A percentile compares a stretch with the other conserved stretches of the same genome.
Evolutionary conservation across 2,797 vertebrate species (phyloP).

Genomic region (Gadopsis bispinosus): DNA sequence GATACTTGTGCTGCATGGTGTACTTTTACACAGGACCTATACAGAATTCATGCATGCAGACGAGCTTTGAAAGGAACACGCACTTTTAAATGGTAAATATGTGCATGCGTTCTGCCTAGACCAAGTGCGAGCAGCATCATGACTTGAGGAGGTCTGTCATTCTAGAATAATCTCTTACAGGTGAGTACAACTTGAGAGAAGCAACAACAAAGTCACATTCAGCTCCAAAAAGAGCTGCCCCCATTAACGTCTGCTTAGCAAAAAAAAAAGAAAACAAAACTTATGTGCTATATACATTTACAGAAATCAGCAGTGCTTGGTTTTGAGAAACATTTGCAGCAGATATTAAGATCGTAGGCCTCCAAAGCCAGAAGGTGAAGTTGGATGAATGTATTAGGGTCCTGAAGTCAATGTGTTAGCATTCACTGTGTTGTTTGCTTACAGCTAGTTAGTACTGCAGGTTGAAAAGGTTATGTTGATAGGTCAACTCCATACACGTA

Average conservation of each 20-base stretch:
- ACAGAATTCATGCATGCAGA: background rate
- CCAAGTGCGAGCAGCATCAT: background rate
- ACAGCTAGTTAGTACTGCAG: constrained; percentile 1
- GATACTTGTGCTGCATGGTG: background rate
- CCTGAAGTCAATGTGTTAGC: background rate
- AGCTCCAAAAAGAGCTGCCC: background rate
- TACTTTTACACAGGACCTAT: constrained; percentile 5
- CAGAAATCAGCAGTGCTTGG: background rate
- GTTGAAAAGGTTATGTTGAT: constrained; percentile 11
- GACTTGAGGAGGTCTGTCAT: background rate
- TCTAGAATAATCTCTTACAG: background rate
- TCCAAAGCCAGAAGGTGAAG: background rate
- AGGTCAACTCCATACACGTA: background rate
- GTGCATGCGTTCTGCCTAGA: background rate
- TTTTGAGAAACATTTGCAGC: background rate
- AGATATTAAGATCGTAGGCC: background rate
- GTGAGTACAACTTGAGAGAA: background rate
- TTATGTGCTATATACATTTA: background rate
- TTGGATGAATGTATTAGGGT: background rate
- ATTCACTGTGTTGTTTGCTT: background rate
- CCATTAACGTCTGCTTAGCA: background rate
- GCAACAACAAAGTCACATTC: background rate
- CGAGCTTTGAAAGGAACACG: background rate
- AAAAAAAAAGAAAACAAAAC: background rate
- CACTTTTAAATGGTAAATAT: constrained; percentile 12